Conservation (phyloP, 2,113 vertebrate species). For the Scytalopus superciliaris region DNA sequence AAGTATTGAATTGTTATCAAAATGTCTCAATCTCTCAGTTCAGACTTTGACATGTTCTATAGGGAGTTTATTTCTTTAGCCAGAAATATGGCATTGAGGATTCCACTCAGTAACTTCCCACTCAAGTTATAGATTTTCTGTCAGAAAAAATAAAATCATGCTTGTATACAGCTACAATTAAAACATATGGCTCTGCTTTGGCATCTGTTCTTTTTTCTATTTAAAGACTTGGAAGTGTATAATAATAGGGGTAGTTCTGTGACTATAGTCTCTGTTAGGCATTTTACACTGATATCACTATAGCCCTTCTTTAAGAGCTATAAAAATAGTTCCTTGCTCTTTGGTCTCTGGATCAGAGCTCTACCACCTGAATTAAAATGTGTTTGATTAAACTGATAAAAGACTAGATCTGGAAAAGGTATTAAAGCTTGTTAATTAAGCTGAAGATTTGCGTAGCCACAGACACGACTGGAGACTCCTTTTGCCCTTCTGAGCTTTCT, state of each 20-base stretch:
- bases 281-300: conserved; percentile 6
- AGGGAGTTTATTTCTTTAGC: conserved; percentile 47
- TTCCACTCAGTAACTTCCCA: conserved; percentile 69
- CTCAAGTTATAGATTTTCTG: conserved; percentile 71
- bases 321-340: not conserved
- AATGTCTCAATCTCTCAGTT: conserved; percentile 50
- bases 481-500: not conserved
- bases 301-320: not conserved
- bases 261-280: conserved; percentile 2
- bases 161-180: conserved; percentile 66
- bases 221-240: conserved; percentile 44
- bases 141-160: conserved; percentile 68
- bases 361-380: not conserved
- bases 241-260: conserved; percentile 16
- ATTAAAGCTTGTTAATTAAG: not conserved
- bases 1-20: conserved; percentile 61
- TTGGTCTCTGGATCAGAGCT: not conserved
- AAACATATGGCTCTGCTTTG: conserved; percentile 66
- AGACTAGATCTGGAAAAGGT: not conserved
- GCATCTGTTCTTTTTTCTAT: conserved; percentile 68
- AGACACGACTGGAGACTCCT: not conserved
- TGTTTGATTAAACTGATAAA: not conserved
- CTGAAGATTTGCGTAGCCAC: not conserved
- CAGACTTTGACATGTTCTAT: conserved; percentile 39
- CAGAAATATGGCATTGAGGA: conserved; percentile 66